phyloP scores from a whole-genome alignment of 1,140 invertebrate species.

The Drosophila equinoxialis region DNA sequence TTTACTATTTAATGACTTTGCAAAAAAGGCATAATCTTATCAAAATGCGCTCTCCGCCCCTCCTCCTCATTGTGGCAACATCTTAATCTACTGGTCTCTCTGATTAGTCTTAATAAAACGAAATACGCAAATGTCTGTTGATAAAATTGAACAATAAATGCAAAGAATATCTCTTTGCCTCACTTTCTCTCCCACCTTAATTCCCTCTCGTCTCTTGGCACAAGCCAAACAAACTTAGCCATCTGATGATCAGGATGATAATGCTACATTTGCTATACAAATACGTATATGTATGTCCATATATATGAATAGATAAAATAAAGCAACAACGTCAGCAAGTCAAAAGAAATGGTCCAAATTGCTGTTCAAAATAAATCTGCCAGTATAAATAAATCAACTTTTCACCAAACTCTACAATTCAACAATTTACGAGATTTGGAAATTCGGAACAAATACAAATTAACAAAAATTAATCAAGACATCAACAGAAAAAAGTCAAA shows the following conservation, averaged over 20 bases:
- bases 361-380: slow-evolving; percentile 42
- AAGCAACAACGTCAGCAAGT: slow-evolving; percentile 56
- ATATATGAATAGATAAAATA: neutral
- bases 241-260: neutral
- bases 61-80: neutral
- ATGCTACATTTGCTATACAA: neutral
- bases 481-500: slow-evolving; percentile 49
- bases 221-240: slow-evolving; percentile 24
- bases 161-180: neutral
- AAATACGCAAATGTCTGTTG: slow-evolving; percentile 44
- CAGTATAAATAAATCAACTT: slow-evolving; percentile 49
- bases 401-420: neutral
- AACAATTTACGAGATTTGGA: slow-evolving; percentile 15
- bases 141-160: slow-evolving; percentile 58
- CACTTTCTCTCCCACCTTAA: neutral
- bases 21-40: neutral
- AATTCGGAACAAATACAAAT: neutral
- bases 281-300: neutral
- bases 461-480: slow-evolving; percentile 14
- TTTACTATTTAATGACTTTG: no score
- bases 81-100: slow-evolving; percentile 35
- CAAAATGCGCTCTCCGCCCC: neutral
- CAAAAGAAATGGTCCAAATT: slow-evolving; percentile 38
- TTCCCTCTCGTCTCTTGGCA: slow-evolving; percentile 13
- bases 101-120: no score